These are phyloP conservation scores for Cheilosia vernalis DNA, from an alignment of 2,888 invertebrate species.

Conservation along the genomic window DNA sequence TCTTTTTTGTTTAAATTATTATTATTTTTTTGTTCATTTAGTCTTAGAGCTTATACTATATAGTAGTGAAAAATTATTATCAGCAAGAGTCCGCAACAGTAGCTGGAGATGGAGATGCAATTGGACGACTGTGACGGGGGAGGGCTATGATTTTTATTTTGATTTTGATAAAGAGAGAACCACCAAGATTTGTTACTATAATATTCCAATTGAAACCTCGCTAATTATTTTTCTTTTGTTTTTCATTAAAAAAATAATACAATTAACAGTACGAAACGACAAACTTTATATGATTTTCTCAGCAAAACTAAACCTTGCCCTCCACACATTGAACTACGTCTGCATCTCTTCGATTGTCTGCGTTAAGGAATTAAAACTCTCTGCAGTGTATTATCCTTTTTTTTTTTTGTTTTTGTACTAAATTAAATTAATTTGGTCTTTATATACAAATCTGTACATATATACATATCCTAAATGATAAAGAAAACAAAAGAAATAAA, in stretches of 20 bases:
- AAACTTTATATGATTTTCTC: constrained; percentile 62
- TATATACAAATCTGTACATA: constrained; percentile 66
- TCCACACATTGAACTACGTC: not conserved
- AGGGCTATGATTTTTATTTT: not conserved
- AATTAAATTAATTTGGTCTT: constrained; percentile 70
- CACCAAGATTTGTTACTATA: constrained; percentile 64
- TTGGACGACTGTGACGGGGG: not conserved
- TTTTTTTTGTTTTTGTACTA: constrained; percentile 36
- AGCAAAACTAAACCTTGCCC: constrained; percentile 8
- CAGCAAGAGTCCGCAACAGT: constrained; percentile 33
- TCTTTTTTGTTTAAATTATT: constrained; percentile 75
- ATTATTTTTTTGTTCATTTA: constrained; percentile 36
- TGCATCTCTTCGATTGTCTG: constrained; percentile 30
- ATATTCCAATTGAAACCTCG: constrained; percentile 75
- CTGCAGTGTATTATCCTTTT: constrained; percentile 63
- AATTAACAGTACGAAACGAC: constrained; percentile 6
- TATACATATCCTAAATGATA: constrained; percentile 73
- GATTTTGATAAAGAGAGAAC: constrained; percentile 26
- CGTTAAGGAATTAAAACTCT: constrained; percentile 36
- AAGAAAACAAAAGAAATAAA: constrained; percentile 41
- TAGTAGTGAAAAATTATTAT: constrained; percentile 28
- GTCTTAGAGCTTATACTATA: constrained; percentile 51
- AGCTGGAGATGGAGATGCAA: not conserved
- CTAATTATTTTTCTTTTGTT: constrained; percentile 66
- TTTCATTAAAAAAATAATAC: constrained; percentile 48